Conservation (phyloP, 2,113 vertebrate genomes). For the Columba livia region DNA sequence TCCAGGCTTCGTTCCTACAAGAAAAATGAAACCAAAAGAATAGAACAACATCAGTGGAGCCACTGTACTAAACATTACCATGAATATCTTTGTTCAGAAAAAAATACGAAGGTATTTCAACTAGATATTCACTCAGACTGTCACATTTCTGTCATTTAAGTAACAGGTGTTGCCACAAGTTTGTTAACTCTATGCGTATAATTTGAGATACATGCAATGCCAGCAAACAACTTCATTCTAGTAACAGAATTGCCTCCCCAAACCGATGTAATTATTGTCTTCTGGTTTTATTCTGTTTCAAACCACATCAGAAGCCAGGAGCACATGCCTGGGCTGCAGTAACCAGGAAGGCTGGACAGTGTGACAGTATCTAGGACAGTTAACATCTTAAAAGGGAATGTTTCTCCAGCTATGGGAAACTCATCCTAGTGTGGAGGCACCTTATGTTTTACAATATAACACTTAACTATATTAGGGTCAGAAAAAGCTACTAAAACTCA, state of each 20-base stretch:
- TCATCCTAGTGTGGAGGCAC: not conserved
- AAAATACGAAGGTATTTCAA: not conserved
- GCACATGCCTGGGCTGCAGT: not conserved
- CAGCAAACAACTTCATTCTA: not conserved
- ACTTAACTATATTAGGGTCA: not conserved
- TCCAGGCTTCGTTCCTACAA: slow-evolving; percentile 93
- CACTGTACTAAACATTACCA: not conserved
- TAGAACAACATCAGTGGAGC: not conserved
- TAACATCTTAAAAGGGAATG: not conserved
- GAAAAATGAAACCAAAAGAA: slow-evolving; percentile 14
- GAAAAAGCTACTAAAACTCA: not conserved
- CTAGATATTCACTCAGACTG: not conserved
- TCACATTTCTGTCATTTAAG: not conserved
- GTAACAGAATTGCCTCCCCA: not conserved
- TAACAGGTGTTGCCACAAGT: not conserved
- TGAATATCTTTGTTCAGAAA: not conserved
- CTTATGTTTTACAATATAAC: not conserved
- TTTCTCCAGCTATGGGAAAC: not conserved
- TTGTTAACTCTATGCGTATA: not conserved
- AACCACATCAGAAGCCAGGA: not conserved
- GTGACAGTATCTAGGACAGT: not conserved
- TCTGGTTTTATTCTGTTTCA: not conserved
- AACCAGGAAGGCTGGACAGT: too few species aligned
- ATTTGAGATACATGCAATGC: not conserved
- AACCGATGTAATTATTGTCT: not conserved